Evolutionary conservation across 2,113 vertebrate genomes (phyloP).

Genomic region (Calidris pygmaea): DNA sequence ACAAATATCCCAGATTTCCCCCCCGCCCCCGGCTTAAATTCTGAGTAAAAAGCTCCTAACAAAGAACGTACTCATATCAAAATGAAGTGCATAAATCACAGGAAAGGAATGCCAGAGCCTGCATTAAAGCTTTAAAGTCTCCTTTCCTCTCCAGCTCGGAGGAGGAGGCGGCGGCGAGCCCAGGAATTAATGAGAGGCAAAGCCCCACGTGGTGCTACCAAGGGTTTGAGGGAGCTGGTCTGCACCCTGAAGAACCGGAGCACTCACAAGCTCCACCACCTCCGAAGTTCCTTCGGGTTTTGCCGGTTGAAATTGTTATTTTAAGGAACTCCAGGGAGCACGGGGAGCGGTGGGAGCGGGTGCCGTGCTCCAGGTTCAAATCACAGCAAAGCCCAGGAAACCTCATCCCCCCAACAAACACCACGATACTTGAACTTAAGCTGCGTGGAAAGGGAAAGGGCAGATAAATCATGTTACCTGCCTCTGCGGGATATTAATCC

Average conservation of each 20-base stretch:
- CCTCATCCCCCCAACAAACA: not conserved
- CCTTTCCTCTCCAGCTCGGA: not conserved
- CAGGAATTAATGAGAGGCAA: not conserved
- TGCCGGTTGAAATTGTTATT: not conserved
- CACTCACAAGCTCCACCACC: not conserved
- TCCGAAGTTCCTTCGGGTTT: not conserved
- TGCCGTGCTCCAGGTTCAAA: accelerated
- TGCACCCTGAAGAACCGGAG: not conserved
- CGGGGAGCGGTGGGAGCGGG: not conserved
- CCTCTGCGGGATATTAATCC: not conserved
- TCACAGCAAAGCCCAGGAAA: not conserved
- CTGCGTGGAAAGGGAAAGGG: accelerated
- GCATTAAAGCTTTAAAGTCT: not conserved
- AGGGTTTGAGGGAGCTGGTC: not conserved
- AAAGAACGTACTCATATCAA: not conserved
- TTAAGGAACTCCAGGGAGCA: not conserved
- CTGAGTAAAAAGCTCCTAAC: not conserved
- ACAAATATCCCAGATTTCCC: not conserved
- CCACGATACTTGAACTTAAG: not conserved
- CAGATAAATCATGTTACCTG: not conserved
- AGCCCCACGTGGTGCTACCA: accelerated
- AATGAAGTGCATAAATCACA: not conserved
- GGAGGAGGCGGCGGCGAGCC: accelerated
- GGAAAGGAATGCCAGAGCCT: not conserved
- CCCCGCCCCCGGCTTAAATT: not conserved